A percentile compares a stretch with the other conserved stretches of the same genome.
Evolutionary conservation across 37 sponge, comb jelly and placozoan genomes (phyloP).

Genomic region (Haliclona indistincta): DNA sequence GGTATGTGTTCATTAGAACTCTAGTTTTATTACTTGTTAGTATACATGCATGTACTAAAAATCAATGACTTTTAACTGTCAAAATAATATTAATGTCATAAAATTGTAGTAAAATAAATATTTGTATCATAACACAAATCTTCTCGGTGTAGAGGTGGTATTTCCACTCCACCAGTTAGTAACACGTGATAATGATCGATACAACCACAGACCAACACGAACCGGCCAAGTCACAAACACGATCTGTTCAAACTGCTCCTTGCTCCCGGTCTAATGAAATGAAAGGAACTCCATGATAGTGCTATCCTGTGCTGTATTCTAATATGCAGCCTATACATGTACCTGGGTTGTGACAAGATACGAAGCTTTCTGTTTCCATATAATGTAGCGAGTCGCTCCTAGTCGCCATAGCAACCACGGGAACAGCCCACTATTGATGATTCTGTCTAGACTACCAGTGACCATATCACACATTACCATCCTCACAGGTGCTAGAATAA

Average conservation of each 20-base stretch:
- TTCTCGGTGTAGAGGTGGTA: too few species aligned
- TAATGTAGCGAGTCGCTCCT: constrained; percentile 17
- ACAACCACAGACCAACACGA: constrained; percentile 20
- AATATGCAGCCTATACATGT: neutral
- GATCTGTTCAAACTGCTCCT: constrained; percentile 78
- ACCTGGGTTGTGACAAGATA: constrained; percentile 71
- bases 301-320: neutral
- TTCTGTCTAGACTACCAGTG: constrained; percentile 70
- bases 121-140: too few species aligned
- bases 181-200: constrained; percentile 7
- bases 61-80: too few species aligned
- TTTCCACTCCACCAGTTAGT: neutral
- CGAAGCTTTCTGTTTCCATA: constrained; percentile 46
- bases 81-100: too few species aligned
- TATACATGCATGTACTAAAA: too few species aligned
- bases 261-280: constrained; percentile 33
- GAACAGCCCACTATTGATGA: constrained; percentile 54
- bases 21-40: too few species aligned
- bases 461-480: constrained; percentile 81
- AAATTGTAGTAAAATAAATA: too few species aligned
- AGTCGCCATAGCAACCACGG: constrained; percentile 38
- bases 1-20: too few species aligned
- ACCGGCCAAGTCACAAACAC: constrained; percentile 43
- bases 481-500: constrained; percentile 42
- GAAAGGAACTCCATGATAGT: too few species aligned